Evolutionary conservation across 2,797 vertebrate genomes (phyloP).

Genomic region (Columba guinea): DNA sequence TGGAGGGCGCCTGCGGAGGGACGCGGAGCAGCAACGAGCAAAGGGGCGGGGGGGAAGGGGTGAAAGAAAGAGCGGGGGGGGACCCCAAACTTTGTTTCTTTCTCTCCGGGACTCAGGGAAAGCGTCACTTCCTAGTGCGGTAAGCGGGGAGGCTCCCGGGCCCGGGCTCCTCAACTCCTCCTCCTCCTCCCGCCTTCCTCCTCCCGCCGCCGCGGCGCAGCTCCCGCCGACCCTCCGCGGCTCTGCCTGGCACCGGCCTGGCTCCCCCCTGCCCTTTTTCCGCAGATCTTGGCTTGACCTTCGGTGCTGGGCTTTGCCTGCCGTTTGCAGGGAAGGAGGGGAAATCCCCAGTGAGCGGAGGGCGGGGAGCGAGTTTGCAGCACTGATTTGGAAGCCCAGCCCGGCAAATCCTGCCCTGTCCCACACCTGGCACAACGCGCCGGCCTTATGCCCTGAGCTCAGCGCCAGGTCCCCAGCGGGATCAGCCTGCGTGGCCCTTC

Average conservation of each 20-base stretch:
- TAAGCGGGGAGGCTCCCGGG: slow-evolving; percentile 60
- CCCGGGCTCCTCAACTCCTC: slow-evolving; percentile 57
- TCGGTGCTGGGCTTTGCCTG: background rate
- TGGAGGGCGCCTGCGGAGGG: background rate
- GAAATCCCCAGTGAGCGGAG: background rate
- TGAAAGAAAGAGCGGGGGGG: background rate
- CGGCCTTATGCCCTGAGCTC: background rate
- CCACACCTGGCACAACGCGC: background rate
- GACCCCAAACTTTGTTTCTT: slow-evolving; percentile 77
- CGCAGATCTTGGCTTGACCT: background rate
- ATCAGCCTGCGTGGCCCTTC: background rate
- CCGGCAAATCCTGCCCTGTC: background rate
- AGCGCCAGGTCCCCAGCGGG: background rate
- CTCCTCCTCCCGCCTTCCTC: slow-evolving; percentile 21
- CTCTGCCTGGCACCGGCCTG: background rate
- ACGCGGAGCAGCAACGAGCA: background rate
- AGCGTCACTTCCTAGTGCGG: slow-evolving; percentile 86
- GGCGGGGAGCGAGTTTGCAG: background rate
- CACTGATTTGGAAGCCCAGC: background rate
- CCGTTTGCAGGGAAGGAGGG: background rate
- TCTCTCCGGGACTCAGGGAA: slow-evolving; percentile 73
- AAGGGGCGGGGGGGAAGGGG: too few species aligned
- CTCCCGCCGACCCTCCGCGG: background rate
- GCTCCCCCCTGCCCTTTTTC: background rate
- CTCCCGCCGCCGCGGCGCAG: background rate